Conservation (phyloP, 2,888 invertebrate species). For the Campopleginae sp. region DNA sequence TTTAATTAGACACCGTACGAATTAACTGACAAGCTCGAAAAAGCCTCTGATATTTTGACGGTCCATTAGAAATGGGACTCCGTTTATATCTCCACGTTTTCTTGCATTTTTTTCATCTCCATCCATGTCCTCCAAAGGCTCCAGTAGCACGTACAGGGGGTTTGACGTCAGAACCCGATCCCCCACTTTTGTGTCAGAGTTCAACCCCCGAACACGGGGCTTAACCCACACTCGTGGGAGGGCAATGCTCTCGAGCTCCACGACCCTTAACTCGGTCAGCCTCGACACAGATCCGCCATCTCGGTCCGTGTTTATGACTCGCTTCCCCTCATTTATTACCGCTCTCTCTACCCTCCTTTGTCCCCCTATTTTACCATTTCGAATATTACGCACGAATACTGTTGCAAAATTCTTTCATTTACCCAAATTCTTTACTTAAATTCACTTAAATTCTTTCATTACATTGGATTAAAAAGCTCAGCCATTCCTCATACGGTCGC, state of each 20-base stretch:
- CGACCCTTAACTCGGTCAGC: conserved; percentile 83
- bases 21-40: background rate
- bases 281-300: conserved; percentile 77
- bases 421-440: background rate
- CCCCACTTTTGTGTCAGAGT: conserved; percentile 47
- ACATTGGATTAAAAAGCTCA: background rate
- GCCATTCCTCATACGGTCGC: background rate
- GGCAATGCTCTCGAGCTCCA: conserved; percentile 76
- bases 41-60: background rate
- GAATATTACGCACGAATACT: background rate
- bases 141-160: conserved; percentile 53
- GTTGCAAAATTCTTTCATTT: conserved; percentile 11
- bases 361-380: conserved; percentile 17
- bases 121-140: conserved; percentile 30
- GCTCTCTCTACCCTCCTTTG: background rate
- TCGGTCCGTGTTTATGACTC: conserved; percentile 61
- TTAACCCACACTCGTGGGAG: conserved; percentile 68
- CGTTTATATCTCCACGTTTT: conserved; percentile 4
- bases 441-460: background rate
- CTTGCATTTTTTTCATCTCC: conserved; percentile 12
- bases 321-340: conserved; percentile 9
- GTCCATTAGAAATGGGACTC: background rate
- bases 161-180: conserved; percentile 69
- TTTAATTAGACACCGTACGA: background rate
- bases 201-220: conserved; percentile 64